Percentiles rank a stretch among this genome's conserved stretches.
phyloP scores from a whole-genome alignment of 2,888 invertebrate species.

The Oscheius sp. region DNA sequence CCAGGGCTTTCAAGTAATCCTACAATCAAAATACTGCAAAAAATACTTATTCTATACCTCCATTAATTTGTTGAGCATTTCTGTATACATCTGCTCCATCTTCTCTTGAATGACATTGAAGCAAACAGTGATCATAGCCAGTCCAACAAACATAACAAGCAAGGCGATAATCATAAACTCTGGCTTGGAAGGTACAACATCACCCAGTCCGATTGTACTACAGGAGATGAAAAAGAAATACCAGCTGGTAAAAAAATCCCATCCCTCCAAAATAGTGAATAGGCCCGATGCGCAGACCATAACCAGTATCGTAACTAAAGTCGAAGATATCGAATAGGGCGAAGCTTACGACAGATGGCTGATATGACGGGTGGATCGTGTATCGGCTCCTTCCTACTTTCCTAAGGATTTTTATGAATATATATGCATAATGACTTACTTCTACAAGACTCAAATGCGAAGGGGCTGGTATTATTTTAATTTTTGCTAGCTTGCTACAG shows the following conservation, averaged over 20 bases:
- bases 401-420: not conserved
- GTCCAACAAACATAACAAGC: slow-evolving; percentile 60
- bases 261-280: slow-evolving; percentile 75
- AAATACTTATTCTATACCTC: slow-evolving; percentile 39
- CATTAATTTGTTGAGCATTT: slow-evolving; percentile 59
- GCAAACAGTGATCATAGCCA: slow-evolving; percentile 67
- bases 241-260: slow-evolving; percentile 67
- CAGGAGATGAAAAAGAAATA: slow-evolving; percentile 70
- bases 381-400: slow-evolving; percentile 40
- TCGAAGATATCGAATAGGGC: slow-evolving; percentile 69
- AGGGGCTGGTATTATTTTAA: not conserved
- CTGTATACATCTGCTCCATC: slow-evolving; percentile 61
- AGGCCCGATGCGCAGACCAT: slow-evolving; percentile 88
- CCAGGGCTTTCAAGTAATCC: slow-evolving; percentile 62
- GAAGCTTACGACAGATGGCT: slow-evolving; percentile 42
- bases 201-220: slow-evolving; percentile 72
- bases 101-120: slow-evolving; percentile 69
- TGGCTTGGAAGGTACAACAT: slow-evolving; percentile 73
- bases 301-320: slow-evolving; percentile 82
- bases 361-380: slow-evolving; percentile 62
- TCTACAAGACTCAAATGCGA: slow-evolving; percentile 11
- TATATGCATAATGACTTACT: not conserved
- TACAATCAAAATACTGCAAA: slow-evolving; percentile 16
- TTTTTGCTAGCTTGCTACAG: slow-evolving; percentile 12
- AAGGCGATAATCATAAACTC: slow-evolving; percentile 72